phyloP scores from a whole-genome alignment of 2,888 invertebrate genomes.

The Calameuta idolon region DNA sequence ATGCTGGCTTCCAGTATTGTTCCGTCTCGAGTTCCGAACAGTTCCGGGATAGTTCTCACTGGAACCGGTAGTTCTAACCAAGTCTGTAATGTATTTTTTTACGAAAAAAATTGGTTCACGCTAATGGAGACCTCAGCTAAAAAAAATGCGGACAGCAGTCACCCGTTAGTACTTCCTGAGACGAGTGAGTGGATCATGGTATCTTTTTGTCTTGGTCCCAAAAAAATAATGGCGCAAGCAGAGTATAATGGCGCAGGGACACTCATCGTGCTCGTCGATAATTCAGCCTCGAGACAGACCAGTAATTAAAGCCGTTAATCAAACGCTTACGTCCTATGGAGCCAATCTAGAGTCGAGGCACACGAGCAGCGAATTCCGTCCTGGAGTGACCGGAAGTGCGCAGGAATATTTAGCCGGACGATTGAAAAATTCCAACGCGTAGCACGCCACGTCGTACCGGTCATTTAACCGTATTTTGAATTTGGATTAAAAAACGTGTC shows the following conservation, averaged over 20 bases:
- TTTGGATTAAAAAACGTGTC: neutral
- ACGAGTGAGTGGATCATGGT: neutral
- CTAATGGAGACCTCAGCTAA: neutral
- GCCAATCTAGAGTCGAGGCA: slow-evolving; percentile 28
- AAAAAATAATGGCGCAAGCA: neutral
- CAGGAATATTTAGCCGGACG: neutral
- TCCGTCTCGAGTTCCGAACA: too few species aligned
- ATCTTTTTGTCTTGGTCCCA: neutral
- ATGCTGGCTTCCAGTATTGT: too few species aligned
- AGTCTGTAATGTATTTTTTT: neutral
- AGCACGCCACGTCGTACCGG: neutral
- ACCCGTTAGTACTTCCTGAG: neutral
- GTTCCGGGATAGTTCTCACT: too few species aligned
- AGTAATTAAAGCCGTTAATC: slow-evolving; percentile 49
- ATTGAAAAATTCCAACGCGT: neutral
- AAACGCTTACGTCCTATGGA: slow-evolving; percentile 20
- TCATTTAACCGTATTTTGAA: neutral
- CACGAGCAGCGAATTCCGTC: neutral
- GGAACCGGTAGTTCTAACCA: neutral
- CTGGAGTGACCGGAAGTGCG: slow-evolving; percentile 32
- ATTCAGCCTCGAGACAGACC: slow-evolving; percentile 40
- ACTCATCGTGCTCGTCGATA: neutral
- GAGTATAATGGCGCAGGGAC: neutral
- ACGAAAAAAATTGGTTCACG: neutral
- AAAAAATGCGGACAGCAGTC: neutral